A percentile compares a stretch with the other conserved stretches of the same genome.
Conservation (phyloP, 2,888 invertebrate genomes). For the Chrysina gloriosa region DNA sequence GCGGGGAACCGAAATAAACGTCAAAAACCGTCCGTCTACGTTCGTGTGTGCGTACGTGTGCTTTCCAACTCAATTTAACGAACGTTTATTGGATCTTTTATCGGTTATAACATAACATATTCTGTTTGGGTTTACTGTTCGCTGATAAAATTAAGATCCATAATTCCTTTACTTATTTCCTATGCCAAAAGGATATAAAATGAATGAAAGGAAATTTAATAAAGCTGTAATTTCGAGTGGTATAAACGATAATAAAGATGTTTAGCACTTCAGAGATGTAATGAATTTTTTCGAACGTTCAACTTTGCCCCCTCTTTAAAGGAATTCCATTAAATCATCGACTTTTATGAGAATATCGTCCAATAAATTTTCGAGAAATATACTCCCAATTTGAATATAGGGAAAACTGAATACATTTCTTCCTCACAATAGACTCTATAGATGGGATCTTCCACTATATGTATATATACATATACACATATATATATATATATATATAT, state of each 20-base stretch:
- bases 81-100: conserved; percentile 29
- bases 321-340: too few species aligned
- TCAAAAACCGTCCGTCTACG: conserved; percentile 3
- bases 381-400: too few species aligned
- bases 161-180: conserved; percentile 36
- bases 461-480: too few species aligned
- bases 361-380: too few species aligned
- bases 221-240: conserved; percentile 10
- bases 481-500: too few species aligned
- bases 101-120: conserved; percentile 37
- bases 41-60: conserved; percentile 6
- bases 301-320: too few species aligned
- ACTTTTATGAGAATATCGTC: too few species aligned
- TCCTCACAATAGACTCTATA: too few species aligned
- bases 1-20: conserved; percentile 24
- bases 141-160: conserved; percentile 37
- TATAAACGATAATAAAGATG: conserved; percentile 23
- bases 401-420: too few species aligned
- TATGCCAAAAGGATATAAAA: conserved; percentile 20
- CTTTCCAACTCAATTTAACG: conserved; percentile 26
- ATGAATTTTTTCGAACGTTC: too few species aligned
- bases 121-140: conserved; percentile 28
- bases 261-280: conserved; percentile 4
- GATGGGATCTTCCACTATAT: too few species aligned
- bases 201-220: conserved; percentile 23